Evolutionary conservation across 2,888 invertebrate genomes (phyloP), one percentile per base, ranked within the genome.

Genomic region (Zeuzera pyrina): DNA sequence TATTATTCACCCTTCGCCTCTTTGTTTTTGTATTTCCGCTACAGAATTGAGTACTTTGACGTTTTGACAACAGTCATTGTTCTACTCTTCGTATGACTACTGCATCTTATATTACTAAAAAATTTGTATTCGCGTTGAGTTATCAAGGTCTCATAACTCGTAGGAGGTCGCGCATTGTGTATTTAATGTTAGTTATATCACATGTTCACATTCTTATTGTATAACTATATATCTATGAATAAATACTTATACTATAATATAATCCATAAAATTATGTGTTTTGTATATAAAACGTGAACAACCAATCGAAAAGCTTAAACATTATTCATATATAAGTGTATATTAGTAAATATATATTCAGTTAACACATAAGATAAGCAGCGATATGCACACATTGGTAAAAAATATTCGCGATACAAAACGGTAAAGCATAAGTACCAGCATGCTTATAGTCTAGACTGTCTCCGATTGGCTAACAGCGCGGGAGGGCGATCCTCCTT

Each of bases 401-500:
- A 67, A 76, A 77, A 71, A 60, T 73, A 79, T 79, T 78, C 72
- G 77, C 78, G 62, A 71, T 59, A 60, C 55, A 60, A 48, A 49
- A 50, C 53, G 52, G 44, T 37, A 49, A 25, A 25, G 52, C 57
- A 54, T 45, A 25, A 12, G 25, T 19, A 19, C n/a, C n/a, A n/a
- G 19, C 8, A 58, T 46, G 57, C 55, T 50, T 49, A 49, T 48
- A 37, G 62, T 54, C 58, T 63, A 61, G 59, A 61, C 63, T 53
- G 59, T 46, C 55, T 61, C 57, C 57, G 43, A 81, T 81, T 83
- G 81, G 81, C 59, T 51, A 54, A 43, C 53, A 51, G 50, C 52
- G 54, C 60, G 67, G 69, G 78, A 81, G 81, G 81, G 77, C 77
- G 73, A 77, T 77, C 78, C 81, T 81, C 79, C 73, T 57, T 71